Percentiles rank a stretch among this genome's conserved stretches.
Evolutionary conservation across 2,113 vertebrate genomes (phyloP).

Genomic region (Ptyas mucosa): DNA sequence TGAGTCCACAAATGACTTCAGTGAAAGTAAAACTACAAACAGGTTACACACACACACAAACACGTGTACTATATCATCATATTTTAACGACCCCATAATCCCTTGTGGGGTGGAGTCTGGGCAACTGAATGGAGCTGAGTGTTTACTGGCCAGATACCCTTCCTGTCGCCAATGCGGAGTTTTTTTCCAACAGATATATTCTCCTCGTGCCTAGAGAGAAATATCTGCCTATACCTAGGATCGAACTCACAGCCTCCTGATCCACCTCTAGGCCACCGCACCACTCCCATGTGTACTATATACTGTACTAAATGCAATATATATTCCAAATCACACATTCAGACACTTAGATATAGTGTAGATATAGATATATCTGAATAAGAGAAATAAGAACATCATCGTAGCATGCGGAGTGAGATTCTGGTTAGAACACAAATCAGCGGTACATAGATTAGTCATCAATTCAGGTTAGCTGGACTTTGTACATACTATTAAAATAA

Average conservation of each 20-base stretch:
- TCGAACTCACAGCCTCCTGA: no score
- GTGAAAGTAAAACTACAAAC: background rate
- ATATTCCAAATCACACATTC: background rate
- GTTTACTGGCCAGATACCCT: no score
- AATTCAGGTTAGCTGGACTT: background rate
- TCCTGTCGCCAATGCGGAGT: no score
- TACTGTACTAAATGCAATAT: background rate
- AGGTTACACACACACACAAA: no score
- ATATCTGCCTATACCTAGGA: no score
- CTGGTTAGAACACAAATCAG: background rate
- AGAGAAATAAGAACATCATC: background rate
- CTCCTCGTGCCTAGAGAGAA: no score
- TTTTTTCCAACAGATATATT: no score
- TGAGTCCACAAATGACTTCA: background rate
- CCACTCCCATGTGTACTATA: background rate
- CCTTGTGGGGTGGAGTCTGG: no score
- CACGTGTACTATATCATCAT: no score
- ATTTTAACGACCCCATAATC: no score
- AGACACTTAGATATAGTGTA: background rate
- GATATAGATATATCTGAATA: background rate
- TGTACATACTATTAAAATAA: background rate
- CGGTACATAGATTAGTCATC: background rate
- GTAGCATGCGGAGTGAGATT: background rate
- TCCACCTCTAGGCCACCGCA: no score
- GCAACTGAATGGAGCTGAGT: no score